Base-by-base conservation (phyloP, 37 sponge, comb jelly and placozoan genomes). In the Aplysina aerophoba region DNA sequence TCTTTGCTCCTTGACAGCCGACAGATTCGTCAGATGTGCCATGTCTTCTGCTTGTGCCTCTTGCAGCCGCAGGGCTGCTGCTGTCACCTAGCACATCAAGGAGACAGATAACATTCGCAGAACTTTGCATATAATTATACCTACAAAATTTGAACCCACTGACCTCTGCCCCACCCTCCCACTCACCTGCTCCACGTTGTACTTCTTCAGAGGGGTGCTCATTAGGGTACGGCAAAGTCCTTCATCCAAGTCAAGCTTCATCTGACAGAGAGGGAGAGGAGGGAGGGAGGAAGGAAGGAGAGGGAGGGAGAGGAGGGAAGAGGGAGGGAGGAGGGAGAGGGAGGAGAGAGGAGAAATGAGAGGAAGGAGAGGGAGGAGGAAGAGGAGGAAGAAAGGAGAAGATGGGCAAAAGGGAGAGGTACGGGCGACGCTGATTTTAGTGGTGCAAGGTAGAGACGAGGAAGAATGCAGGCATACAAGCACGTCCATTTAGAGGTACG, bases 161-260 rank as follows among this genome's bases (percentile, higher is more conserved):
- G n/a, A n/a, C n/a, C n/a, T n/a, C n/a, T n/a, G n/a, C n/a, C n/a
- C 3, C 50, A 44, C 50, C 3, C 50, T 11, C 50, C 3, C 50
- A 44, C 50, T 25, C 50, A 44, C 50, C 44, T 75, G 38, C 20
- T 75, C 50, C 3, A 75, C 14, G 25, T 36, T 41, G 53, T 30
- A 75, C 24, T 41, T n/a, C 21, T 40, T 34, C 35, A 93, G 86
- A 21, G 82, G 79, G 15, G 78, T 30, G 30, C 39, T 54, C 5
- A 21, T 54, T n/a, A 93, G 62, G 3, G 87, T 56, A 1, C 19
- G 22, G 72, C 90, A 88, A 22, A 87, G 82, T 15, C 79, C n/a
- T 15, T 84, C 72, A 35, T 90, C 88, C 8, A 93, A 68, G 69
- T 93, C 91, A 36, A 93, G 68, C 64, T 93, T 90, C 31, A n/a